These are phyloP conservation scores for Alectoris magna DNA, from an alignment of 2,797 vertebrate species.

Conservation along the genomic window DNA sequence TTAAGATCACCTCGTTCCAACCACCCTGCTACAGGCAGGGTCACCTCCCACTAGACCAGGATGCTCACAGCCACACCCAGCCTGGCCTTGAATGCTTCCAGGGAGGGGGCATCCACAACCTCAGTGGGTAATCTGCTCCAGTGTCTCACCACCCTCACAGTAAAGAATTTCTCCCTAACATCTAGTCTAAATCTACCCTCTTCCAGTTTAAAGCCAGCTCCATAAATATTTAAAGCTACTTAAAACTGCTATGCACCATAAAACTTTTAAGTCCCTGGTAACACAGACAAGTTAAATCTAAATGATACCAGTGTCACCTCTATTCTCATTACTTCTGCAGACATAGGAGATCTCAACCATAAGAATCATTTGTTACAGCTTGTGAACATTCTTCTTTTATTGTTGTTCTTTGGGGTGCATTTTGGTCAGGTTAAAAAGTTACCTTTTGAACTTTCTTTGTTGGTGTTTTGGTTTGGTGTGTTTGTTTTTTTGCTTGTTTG, in stretches of 20 bases:
- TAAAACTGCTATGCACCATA: not conserved
- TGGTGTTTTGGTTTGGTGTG: not conserved
- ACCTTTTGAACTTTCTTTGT: not conserved
- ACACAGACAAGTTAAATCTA: not conserved
- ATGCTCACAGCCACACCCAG: no score
- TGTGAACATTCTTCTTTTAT: not conserved
- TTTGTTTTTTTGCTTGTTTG: no score
- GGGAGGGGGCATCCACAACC: no score
- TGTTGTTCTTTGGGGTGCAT: not conserved
- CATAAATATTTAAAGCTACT: not conserved
- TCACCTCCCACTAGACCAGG: no score
- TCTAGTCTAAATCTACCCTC: no score
- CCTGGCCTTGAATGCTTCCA: no score
- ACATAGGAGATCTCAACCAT: not conserved
- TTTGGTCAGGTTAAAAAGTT: not conserved
- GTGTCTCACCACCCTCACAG: no score
- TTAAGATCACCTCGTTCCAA: no score
- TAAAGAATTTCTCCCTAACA: no score
- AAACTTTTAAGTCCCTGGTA: not conserved
- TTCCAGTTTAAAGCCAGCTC: no score
- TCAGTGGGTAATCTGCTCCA: no score
- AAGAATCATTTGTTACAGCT: not conserved
- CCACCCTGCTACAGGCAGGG: no score
- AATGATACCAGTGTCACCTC: not conserved
- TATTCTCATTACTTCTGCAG: not conserved